These are phyloP conservation scores for Macrocentrus cingulum DNA, from an alignment of 1,140 invertebrate genomes.

Conservation along the genomic window DNA sequence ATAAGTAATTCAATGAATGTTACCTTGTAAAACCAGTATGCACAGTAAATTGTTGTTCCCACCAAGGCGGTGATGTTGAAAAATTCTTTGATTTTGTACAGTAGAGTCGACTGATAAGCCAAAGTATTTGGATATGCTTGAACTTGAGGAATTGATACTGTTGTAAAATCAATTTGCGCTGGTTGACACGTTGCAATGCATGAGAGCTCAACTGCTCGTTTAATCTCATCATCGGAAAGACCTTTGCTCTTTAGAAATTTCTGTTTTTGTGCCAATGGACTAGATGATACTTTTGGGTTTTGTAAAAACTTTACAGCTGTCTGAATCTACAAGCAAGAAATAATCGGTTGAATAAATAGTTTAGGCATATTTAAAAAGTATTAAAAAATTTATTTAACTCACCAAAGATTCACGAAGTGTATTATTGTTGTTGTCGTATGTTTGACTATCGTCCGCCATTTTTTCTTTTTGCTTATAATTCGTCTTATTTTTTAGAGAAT, in stretches of 20 bases:
- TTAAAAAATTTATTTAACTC: neutral
- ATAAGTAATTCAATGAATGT: constrained; percentile 16
- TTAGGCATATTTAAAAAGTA: too few species aligned
- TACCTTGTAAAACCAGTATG: constrained; percentile 77
- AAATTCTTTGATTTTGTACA: constrained; percentile 66
- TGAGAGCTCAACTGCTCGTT: constrained; percentile 68
- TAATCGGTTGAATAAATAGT: neutral
- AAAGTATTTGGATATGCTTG: constrained; percentile 36
- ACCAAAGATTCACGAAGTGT: neutral
- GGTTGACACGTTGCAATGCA: constrained; percentile 48
- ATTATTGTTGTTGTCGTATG: neutral
- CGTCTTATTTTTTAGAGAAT: too few species aligned
- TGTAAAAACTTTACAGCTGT: constrained; percentile 85
- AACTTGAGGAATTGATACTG: constrained; percentile 44
- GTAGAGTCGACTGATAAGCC: constrained; percentile 54
- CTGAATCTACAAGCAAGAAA: constrained; percentile 65
- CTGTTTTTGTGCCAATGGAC: constrained; percentile 74
- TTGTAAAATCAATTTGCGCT: constrained; percentile 40
- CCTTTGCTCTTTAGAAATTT: constrained; percentile 81
- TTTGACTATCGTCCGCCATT: neutral
- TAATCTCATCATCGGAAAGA: constrained; percentile 76
- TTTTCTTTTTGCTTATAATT: too few species aligned
- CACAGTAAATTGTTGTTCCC: constrained; percentile 69
- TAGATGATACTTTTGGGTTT: constrained; percentile 77
- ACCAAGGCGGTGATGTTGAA: constrained; percentile 69